Evolutionary conservation across 1,140 invertebrate species (phyloP).

Genomic region (Triops cancriformis): DNA sequence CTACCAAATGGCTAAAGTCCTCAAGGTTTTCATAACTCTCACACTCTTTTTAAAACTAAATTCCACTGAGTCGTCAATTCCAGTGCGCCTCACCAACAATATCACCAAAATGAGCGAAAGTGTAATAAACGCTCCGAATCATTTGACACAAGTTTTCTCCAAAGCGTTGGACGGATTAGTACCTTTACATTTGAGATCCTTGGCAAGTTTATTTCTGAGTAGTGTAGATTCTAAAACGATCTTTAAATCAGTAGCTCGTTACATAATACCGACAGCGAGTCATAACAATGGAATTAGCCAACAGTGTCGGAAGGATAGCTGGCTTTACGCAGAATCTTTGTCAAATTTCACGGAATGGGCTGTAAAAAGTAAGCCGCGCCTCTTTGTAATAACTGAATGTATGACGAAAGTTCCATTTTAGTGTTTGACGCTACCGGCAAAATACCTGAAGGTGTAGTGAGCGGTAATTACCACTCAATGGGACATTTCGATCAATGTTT

Average conservation of each 20-base stretch:
- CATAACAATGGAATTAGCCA: background rate
- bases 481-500: conserved; percentile 20
- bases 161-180: too few species aligned
- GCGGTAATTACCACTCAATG: background rate
- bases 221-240: background rate
- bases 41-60: too few species aligned
- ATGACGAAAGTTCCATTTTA: background rate
- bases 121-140: too few species aligned
- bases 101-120: too few species aligned
- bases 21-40: too few species aligned
- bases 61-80: too few species aligned
- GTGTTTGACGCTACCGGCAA: conserved; percentile 15
- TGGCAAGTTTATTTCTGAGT: background rate
- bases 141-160: too few species aligned
- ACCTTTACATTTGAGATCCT: too few species aligned
- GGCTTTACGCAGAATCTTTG: conserved; percentile 7
- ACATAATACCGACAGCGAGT: background rate
- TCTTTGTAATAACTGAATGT: background rate
- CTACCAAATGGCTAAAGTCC: too few species aligned
- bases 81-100: too few species aligned
- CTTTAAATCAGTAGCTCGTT: background rate
- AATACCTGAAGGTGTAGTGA: background rate
- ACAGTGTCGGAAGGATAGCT: conserved; percentile 22
- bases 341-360: background rate
- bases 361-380: conserved; percentile 21